Conservation (phyloP, 2,797 vertebrate species). For the Otolemur crassicaudatus region DNA sequence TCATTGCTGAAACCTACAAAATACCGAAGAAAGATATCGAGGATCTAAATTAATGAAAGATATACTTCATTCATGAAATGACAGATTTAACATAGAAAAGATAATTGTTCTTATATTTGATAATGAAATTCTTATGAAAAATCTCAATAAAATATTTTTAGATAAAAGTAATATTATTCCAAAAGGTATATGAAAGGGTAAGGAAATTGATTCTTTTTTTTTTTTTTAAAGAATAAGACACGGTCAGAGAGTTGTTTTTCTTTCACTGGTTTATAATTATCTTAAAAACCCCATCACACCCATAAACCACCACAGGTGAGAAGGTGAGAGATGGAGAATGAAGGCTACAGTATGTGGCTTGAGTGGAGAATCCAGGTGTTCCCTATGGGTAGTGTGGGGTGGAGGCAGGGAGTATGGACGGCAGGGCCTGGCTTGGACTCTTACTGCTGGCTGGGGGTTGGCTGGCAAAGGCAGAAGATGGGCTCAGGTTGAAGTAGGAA, state of each 20-base stretch:
- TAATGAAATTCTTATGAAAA: neutral
- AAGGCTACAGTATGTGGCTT: constrained; percentile 75
- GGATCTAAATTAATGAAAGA: neutral
- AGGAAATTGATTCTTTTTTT: neutral
- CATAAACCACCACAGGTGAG: constrained; percentile 80
- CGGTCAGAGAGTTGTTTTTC: constrained; percentile 66
- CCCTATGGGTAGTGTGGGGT: constrained; percentile 59
- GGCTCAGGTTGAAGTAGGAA: constrained; percentile 13
- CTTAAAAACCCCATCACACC: constrained; percentile 77
- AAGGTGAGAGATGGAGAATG: constrained; percentile 71
- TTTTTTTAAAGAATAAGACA: constrained; percentile 64
- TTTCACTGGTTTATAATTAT: constrained; percentile 82
- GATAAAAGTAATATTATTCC: neutral
- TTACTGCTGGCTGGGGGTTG: constrained; percentile 71
- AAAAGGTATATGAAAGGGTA: neutral
- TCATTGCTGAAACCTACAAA: neutral
- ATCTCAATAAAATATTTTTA: neutral
- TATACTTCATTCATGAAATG: neutral
- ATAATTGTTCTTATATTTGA: neutral
- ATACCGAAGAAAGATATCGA: neutral
- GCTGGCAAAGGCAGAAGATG: constrained; percentile 42
- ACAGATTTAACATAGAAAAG: neutral
- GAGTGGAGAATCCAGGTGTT: constrained; percentile 43
- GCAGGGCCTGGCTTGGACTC: constrained; percentile 64
- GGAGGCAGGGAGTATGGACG: constrained; percentile 60